A percentile compares a stretch with the other conserved stretches of the same genome.
These are phyloP conservation scores for Heterodera schachtii DNA, from an alignment of 1,140 invertebrate genomes.

Conservation along the genomic window DNA sequence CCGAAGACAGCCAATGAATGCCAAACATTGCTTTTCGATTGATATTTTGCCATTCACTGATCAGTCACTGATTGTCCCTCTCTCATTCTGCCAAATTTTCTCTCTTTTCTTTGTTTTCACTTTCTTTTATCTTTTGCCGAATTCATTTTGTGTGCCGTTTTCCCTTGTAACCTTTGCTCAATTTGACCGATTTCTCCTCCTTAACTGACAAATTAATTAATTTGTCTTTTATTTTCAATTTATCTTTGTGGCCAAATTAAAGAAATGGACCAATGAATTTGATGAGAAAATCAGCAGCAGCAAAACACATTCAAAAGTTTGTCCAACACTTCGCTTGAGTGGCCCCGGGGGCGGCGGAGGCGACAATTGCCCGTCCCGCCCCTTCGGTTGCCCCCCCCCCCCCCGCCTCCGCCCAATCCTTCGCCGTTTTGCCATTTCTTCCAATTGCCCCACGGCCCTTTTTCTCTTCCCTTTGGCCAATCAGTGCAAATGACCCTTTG, in stretches of 20 bases:
- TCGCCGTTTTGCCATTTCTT: neutral
- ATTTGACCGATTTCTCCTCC: too few species aligned
- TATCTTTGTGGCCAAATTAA: too few species aligned
- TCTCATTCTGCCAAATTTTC: neutral
- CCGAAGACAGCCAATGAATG: neutral
- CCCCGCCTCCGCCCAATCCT: neutral
- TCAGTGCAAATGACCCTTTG: neutral
- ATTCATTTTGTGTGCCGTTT: too few species aligned
- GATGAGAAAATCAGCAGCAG: neutral
- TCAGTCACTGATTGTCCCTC: neutral
- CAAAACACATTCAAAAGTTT: neutral
- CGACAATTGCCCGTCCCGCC: neutral
- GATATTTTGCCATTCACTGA: neutral
- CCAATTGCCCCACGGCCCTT: neutral
- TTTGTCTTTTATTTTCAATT: too few species aligned
- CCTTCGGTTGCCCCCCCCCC: neutral
- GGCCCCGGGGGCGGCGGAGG: neutral
- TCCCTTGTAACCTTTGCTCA: too few species aligned
- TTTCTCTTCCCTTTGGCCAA: neutral
- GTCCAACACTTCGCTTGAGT: neutral
- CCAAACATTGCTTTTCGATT: conserved; percentile 3
- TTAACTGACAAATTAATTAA: too few species aligned
- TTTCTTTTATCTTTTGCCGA: too few species aligned
- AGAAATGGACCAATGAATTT: neutral
- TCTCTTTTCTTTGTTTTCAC: too few species aligned